Base-by-base conservation (phyloP, 2,888 invertebrate genomes). In the Cosmia pyralina region DNA sequence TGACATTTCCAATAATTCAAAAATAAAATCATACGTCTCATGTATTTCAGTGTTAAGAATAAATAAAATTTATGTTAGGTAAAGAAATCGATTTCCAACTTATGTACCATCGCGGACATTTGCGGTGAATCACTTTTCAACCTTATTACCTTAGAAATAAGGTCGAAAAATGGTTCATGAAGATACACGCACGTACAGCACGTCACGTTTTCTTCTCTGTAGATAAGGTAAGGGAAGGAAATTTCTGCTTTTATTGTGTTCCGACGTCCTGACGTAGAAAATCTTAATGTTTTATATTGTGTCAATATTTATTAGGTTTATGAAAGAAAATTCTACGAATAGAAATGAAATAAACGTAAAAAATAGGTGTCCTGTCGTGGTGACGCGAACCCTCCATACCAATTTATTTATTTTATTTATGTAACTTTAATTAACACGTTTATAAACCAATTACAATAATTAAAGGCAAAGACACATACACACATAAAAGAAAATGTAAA, bases 241-340 rank as follows among this genome's bases (percentile, higher is more conserved):
- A 59, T 74, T 71, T 67, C 65, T 62, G 66, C 50, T 57, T 62
- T 79, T 75, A 81, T 85, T 76, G 69, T 77, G 52, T 84, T 79
- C 62, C 68, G 34, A 69, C 72, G 44, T 53, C 10, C 64, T 60
- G 60, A 70, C 73, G 73, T 64, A 52, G 46, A 75, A 81, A 82
- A 84, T 86, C 86, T 75, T 84, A 71, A 82, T 66, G 63, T 84
- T 78, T 84, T 79, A 75, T 82, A 74, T 69, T 77, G 76, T 75
- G 82, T 74, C 72, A 84, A 79, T 81, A 79, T 79, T 71, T 83
- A 82, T 83, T 81, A 66, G 11, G 68, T 72, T 79, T 71, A 59
- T 8, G 38, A 34, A 53, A 55, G 50, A 55, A 55, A 73, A 10
- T 48, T 60, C 34, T 44, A 8, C 55, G 41, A 8, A 64, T 15